phyloP scores from a whole-genome alignment of 2,113 vertebrate genomes.

The Pipa parva region DNA sequence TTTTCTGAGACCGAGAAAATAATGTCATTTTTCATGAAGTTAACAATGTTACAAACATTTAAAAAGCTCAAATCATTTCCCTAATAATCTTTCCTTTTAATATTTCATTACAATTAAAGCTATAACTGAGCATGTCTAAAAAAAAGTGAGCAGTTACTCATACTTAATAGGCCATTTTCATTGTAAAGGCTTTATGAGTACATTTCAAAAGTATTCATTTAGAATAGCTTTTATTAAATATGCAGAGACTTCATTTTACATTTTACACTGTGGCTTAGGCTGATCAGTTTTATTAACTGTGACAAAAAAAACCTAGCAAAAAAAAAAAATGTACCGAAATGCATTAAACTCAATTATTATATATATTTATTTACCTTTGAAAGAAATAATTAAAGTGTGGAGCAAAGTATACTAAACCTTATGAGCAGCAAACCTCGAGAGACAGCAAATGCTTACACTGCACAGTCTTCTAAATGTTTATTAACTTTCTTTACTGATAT shows the following conservation, averaged over 20 bases:
- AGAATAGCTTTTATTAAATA: constrained; percentile 29
- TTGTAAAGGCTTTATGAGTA: constrained; percentile 32
- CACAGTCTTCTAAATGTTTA: too few relatives aligned
- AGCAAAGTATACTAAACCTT: too few relatives aligned
- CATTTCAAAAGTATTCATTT: constrained; percentile 25
- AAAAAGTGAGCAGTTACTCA: constrained; percentile 16
- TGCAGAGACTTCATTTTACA: constrained; percentile 12
- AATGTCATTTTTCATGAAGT: background rate
- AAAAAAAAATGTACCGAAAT: background rate
- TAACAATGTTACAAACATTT: constrained; percentile 20
- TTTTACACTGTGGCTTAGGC: constrained; percentile 16
- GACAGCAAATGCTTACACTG: too few relatives aligned
- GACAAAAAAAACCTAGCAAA: constrained; percentile 8
- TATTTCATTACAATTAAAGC: constrained; percentile 19
- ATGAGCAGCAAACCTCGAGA: too few relatives aligned
- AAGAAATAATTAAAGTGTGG: too few relatives aligned
- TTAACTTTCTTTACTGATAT: too few relatives aligned
- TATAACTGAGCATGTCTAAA: constrained; percentile 13
- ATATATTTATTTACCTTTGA: too few relatives aligned
- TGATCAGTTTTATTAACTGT: constrained; percentile 14
- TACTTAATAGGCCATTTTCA: constrained; percentile 32
- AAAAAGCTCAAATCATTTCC: constrained; percentile 5
- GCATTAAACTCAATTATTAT: background rate
- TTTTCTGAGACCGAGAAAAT: background rate
- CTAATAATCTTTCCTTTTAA: constrained; percentile 1